These are phyloP conservation scores for Crioceris asparagi DNA, from an alignment of 2,888 invertebrate genomes.

Conservation along the genomic window DNA sequence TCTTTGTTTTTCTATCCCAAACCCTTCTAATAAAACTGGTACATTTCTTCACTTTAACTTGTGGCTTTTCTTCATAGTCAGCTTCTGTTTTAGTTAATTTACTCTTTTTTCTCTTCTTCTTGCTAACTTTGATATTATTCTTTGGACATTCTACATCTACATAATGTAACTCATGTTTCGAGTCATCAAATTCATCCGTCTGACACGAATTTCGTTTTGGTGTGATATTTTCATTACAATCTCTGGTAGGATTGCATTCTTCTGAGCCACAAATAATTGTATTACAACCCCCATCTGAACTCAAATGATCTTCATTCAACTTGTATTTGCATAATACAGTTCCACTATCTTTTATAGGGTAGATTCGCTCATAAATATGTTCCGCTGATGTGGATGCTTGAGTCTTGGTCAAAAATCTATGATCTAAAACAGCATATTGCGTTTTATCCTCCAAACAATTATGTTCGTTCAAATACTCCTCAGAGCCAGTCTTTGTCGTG, in stretches of 20 bases:
- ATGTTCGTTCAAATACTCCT: conserved; percentile 8
- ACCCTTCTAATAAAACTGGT: conserved; percentile 25
- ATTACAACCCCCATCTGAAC: no score
- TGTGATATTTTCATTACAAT: no score
- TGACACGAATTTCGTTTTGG: no score
- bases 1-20: conserved; percentile 22
- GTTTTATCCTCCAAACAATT: conserved; percentile 7
- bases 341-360: no score
- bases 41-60: conserved; percentile 20
- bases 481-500: conserved; percentile 14
- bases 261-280: no score
- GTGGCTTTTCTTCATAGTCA: conserved; percentile 11
- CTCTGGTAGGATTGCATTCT: no score
- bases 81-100: conserved; percentile 10
- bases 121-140: conserved; percentile 9
- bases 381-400: conserved; percentile 7
- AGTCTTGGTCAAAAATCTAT: not conserved
- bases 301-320: no score
- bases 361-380: conserved; percentile 19
- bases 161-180: no score
- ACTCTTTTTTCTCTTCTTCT: conserved; percentile 10
- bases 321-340: no score
- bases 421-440: conserved; percentile 3
- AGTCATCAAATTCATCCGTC: no score
- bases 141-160: no score